Percentiles rank a stretch among this genome's conserved stretches.
Conservation (phyloP, 2,888 invertebrate genomes). For the Esperia sulphurella region DNA sequence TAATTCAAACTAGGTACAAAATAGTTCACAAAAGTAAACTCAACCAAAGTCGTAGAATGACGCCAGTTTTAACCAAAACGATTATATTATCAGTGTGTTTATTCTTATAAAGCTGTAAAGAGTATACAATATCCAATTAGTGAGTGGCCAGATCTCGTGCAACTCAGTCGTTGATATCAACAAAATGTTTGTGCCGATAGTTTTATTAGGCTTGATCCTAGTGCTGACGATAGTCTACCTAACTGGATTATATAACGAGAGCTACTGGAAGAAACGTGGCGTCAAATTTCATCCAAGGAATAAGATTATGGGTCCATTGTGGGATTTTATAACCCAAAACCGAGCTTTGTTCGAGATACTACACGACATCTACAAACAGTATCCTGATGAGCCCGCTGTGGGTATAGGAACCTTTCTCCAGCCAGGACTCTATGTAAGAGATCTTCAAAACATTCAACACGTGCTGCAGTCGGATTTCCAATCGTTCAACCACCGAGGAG, state of each 20-base stretch:
- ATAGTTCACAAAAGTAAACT: too few species aligned
- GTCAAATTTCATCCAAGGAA: conserved; percentile 35
- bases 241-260: conserved; percentile 36
- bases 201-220: conserved; percentile 10
- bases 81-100: too few species aligned
- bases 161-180: too few species aligned
- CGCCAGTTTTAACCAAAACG: too few species aligned
- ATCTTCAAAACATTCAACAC: conserved; percentile 27
- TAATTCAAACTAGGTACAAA: too few species aligned
- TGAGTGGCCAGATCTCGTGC: too few species aligned
- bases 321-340: conserved; percentile 32
- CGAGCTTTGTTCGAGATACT: conserved; percentile 39
- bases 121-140: too few species aligned
- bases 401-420: too few species aligned
- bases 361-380: conserved; percentile 35
- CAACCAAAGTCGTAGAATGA: too few species aligned
- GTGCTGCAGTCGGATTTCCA: conserved; percentile 26
- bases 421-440: conserved; percentile 25
- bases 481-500: conserved; percentile 26
- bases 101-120: too few species aligned
- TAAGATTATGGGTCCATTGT: conserved; percentile 33
- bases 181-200: not conserved
- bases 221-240: conserved; percentile 23
- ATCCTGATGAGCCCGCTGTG: conserved; percentile 37
- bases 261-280: conserved; percentile 49